Evolutionary conservation across 1,140 invertebrate genomes (phyloP).

Genomic region (Macrocentrus cingulum): DNA sequence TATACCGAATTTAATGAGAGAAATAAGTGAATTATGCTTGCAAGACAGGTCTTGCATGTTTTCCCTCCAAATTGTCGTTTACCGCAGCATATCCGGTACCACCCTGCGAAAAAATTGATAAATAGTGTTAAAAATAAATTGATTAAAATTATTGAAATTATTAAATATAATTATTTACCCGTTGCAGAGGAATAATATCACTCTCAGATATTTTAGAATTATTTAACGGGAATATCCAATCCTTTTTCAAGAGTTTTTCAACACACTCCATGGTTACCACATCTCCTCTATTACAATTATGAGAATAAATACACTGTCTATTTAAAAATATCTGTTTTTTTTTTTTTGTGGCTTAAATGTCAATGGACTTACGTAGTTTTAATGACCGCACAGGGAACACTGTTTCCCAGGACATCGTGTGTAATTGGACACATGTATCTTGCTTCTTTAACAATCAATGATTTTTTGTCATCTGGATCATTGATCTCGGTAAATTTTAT

Average conservation of each 20-base stretch:
- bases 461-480: slow-evolving; percentile 80
- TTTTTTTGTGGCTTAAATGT: too few species aligned
- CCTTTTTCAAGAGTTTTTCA: slow-evolving; percentile 95
- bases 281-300: slow-evolving; percentile 72
- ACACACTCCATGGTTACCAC: slow-evolving; percentile 96
- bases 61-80: slow-evolving; percentile 81
- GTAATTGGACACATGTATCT: slow-evolving; percentile 98
- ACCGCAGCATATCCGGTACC: slow-evolving; percentile 92
- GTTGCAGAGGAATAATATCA: slow-evolving; percentile 90
- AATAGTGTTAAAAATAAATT: too few species aligned
- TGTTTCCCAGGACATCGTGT: slow-evolving; percentile 93
- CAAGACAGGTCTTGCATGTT: slow-evolving; percentile 83
- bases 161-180: slow-evolving; percentile 63
- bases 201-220: slow-evolving; percentile 84
- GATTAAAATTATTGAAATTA: too few species aligned
- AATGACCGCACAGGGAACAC: slow-evolving; percentile 89
- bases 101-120: slow-evolving; percentile 66
- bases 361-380: slow-evolving; percentile 86
- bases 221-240: slow-evolving; percentile 95
- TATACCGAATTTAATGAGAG: too few species aligned
- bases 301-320: too few species aligned
- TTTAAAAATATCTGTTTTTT: too few species aligned
- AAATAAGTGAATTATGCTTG: slow-evolving; percentile 63
- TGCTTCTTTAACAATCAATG: slow-evolving; percentile 80
- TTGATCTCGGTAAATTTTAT: slow-evolving; percentile 92